Conservation (phyloP, 2,797 vertebrate species). For the Geotrypetes seraphini region DNA sequence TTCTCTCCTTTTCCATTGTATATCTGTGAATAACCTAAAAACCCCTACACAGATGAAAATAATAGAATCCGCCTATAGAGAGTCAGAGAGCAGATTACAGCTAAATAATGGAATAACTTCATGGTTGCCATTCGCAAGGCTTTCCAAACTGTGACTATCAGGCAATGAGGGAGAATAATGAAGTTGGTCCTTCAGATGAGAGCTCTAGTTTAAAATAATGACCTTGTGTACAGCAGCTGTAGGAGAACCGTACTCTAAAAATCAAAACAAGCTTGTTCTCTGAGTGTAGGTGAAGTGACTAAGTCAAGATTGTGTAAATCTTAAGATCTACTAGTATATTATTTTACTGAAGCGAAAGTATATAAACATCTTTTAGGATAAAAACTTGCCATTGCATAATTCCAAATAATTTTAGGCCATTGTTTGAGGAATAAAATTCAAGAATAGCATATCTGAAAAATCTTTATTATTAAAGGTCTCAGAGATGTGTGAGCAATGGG, state of each 20-base stretch:
- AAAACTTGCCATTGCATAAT: neutral
- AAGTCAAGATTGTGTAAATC: slow-evolving; percentile 38
- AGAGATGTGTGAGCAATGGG: too few species aligned
- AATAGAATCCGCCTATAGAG: slow-evolving; percentile 34
- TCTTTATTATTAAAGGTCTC: too few species aligned
- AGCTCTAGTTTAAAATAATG: slow-evolving; percentile 41
- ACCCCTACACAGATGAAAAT: slow-evolving; percentile 26
- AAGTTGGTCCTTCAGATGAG: slow-evolving; percentile 44
- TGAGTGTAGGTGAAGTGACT: slow-evolving; percentile 38
- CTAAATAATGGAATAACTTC: slow-evolving; percentile 47
- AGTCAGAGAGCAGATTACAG: slow-evolving; percentile 37
- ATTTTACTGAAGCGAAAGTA: slow-evolving; percentile 25
- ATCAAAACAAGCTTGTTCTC: slow-evolving; percentile 42
- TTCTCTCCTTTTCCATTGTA: neutral
- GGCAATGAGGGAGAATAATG: slow-evolving; percentile 43
- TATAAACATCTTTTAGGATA: slow-evolving; percentile 18
- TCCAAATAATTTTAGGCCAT: neutral
- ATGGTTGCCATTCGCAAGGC: slow-evolving; percentile 42
- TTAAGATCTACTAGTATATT: slow-evolving; percentile 31
- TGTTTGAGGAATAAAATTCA: neutral
- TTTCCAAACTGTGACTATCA: slow-evolving; percentile 31
- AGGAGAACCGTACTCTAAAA: slow-evolving; percentile 34
- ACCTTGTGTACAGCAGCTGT: slow-evolving; percentile 39
- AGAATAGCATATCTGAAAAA: neutral
- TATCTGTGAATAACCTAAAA: slow-evolving; percentile 33